A percentile compares a stretch with the other conserved stretches of the same genome.
phyloP scores from a whole-genome alignment of 2,113 vertebrate species.

The Zosterops borbonicus region DNA sequence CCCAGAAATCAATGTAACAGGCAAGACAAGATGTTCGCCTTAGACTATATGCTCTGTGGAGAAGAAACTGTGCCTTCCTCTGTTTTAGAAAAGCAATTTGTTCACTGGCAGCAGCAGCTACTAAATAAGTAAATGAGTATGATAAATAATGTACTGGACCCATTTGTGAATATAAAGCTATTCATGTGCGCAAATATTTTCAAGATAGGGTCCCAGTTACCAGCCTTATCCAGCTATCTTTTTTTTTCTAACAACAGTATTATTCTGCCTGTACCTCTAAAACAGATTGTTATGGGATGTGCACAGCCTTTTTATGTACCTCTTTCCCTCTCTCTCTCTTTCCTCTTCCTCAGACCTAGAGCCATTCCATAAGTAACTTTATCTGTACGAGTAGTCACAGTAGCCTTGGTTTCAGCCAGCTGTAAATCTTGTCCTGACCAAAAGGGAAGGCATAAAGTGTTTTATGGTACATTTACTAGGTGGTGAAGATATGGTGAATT shows the following conservation, averaged over 20 bases:
- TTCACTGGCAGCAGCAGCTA: constrained; percentile 15
- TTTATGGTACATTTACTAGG: neutral
- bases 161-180: constrained; percentile 21
- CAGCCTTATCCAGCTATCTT: neutral
- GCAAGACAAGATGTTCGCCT: neutral
- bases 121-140: constrained; percentile 61
- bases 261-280: neutral
- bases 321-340: neutral
- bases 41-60: neutral
- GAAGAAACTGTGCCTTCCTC: neutral
- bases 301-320: neutral
- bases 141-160: constrained; percentile 53
- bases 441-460: neutral
- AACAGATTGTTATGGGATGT: neutral
- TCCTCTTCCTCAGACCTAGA: neutral
- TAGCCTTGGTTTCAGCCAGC: neutral
- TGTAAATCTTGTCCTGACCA: neutral
- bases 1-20: neutral
- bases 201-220: neutral
- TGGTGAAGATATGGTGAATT: neutral
- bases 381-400: neutral
- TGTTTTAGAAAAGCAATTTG: constrained; percentile 11
- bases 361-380: neutral
- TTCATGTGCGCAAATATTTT: constrained; percentile 28
- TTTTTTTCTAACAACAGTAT: neutral